Conservation (phyloP, 2,113 vertebrate species). For the Xerus inauris region DNA sequence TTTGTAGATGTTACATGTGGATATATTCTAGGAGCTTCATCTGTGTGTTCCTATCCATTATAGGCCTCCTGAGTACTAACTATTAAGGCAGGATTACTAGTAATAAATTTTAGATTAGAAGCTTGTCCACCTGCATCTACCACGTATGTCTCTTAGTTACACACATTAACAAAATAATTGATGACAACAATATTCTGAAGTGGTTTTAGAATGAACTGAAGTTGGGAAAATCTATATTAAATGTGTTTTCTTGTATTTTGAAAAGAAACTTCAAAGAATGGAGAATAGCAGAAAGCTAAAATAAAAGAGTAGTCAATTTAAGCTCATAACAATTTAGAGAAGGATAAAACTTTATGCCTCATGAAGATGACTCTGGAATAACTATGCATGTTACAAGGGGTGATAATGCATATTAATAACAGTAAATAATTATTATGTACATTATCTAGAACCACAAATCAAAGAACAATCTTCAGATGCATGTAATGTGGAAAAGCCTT, state of each 20-base stretch:
- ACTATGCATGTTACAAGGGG: background rate
- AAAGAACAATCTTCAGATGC: conserved; percentile 38
- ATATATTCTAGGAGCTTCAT: background rate
- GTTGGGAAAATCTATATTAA: background rate
- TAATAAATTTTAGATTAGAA: background rate
- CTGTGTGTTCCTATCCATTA: background rate
- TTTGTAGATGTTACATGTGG: background rate
- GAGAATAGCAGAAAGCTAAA: background rate
- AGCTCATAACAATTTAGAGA: background rate
- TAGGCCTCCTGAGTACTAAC: background rate
- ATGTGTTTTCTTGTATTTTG: background rate
- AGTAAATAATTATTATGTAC: background rate
- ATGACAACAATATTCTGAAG: background rate
- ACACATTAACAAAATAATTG: background rate
- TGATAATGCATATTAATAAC: background rate
- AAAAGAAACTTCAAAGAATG: background rate
- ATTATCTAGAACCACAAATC: background rate
- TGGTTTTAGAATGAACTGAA: background rate
- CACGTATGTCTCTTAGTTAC: background rate
- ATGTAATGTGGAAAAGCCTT: background rate
- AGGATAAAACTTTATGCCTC: background rate
- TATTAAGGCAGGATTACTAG: background rate
- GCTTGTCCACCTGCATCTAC: background rate
- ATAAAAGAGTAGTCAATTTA: background rate
- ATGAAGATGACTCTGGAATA: background rate